phyloP scores from a whole-genome alignment of 2,113 vertebrate genomes.

The Erythrolamprus reginae region DNA sequence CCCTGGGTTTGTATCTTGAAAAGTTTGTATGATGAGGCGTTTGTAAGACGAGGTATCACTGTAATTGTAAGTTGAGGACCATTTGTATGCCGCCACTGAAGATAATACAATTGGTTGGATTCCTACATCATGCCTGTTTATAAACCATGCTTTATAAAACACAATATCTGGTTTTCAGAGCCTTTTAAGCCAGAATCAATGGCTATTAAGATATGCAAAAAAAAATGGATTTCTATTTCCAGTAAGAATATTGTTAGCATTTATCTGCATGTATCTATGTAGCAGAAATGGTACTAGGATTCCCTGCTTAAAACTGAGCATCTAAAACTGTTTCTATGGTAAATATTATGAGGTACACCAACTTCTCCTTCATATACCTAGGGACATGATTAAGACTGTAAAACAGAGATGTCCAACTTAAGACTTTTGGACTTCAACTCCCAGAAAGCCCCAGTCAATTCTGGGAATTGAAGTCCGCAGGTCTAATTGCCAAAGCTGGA shows the following conservation, averaged over 20 bases:
- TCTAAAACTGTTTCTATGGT: not conserved
- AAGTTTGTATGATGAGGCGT: too few relatives aligned
- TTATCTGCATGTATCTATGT: not conserved
- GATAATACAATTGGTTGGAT: not conserved
- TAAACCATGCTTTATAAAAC: not conserved
- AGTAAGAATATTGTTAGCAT: not conserved
- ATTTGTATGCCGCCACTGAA: not conserved
- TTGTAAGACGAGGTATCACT: too few relatives aligned
- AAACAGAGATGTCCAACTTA: not conserved
- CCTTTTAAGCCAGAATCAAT: not conserved
- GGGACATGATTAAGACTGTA: not conserved
- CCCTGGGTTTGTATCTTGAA: too few relatives aligned
- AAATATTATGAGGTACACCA: not conserved
- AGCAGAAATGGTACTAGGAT: too few relatives aligned
- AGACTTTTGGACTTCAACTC: not conserved
- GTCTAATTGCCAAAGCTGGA: not conserved
- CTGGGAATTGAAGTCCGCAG: not conserved
- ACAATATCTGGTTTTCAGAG: not conserved
- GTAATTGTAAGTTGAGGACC: not conserved
- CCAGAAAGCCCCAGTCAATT: not conserved
- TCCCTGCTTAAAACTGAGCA: not conserved
- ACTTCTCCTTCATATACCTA: not conserved
- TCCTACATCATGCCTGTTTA: not conserved
- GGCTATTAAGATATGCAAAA: not conserved
- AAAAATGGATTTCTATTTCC: not conserved